Percentiles rank a stretch among this genome's conserved stretches.
These are phyloP conservation scores for Lithodes maja DNA, from an alignment of 2,888 invertebrate genomes.

Conservation along the genomic window DNA sequence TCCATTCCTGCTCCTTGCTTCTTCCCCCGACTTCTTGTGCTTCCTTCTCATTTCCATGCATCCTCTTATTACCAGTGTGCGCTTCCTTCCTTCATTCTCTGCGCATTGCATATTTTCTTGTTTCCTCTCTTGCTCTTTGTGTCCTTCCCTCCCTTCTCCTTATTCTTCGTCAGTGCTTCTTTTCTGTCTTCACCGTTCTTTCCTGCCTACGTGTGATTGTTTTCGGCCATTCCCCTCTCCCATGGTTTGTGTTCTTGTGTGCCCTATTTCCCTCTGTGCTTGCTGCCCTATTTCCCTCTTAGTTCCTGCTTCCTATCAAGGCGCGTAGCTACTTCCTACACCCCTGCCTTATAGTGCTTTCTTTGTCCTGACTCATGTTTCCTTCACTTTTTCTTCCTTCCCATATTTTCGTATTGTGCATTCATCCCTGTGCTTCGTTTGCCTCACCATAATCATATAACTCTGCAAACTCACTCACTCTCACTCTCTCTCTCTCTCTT, in stretches of 20 bases:
- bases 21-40: neutral
- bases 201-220: neutral
- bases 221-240: no score
- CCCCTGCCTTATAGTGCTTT: neutral
- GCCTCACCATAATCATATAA: no score
- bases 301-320: neutral
- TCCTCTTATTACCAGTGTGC: no score
- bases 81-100: neutral
- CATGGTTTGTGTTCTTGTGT: neutral
- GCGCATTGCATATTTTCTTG: neutral
- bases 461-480: neutral
- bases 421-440: neutral
- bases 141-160: neutral
- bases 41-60: neutral
- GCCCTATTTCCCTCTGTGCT: neutral
- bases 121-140: neutral
- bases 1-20: neutral
- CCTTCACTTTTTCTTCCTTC: conserved; percentile 13
- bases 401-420: neutral
- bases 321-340: neutral
- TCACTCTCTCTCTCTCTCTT: neutral
- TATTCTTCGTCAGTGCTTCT: neutral
- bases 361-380: neutral
- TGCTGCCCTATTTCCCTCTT: neutral
- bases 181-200: neutral